Conservation (phyloP, 2,888 invertebrate species). For the Diaperis boleti region DNA sequence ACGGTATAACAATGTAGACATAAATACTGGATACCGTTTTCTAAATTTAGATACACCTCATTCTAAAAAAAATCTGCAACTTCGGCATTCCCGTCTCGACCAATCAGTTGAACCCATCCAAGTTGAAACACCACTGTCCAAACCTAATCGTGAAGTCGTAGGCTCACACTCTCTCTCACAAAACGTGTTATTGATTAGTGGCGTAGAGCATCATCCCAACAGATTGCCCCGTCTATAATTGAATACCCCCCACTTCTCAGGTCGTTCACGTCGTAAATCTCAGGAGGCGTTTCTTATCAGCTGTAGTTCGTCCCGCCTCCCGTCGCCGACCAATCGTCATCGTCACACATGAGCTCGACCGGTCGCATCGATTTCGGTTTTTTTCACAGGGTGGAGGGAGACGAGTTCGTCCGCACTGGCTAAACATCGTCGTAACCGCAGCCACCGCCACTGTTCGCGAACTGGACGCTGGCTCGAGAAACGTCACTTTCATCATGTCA, state of each 20-base stretch:
- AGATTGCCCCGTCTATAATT: slow-evolving; percentile 43
- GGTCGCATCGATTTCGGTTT: slow-evolving; percentile 46
- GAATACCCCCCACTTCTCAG: slow-evolving; percentile 40
- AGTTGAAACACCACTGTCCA: background rate
- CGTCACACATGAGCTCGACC: slow-evolving; percentile 43
- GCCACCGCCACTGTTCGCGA: slow-evolving; percentile 19
- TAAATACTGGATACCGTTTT: background rate
- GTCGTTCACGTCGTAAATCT: slow-evolving; percentile 47
- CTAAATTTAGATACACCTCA: background rate
- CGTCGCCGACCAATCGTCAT: slow-evolving; percentile 47
- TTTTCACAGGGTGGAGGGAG: slow-evolving; percentile 28
- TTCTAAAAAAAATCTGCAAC: background rate
- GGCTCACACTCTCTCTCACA: slow-evolving; percentile 8
- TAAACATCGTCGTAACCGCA: slow-evolving; percentile 9
- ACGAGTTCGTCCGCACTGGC: slow-evolving; percentile 19
- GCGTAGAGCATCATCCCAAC: slow-evolving; percentile 31
- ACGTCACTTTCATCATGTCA: slow-evolving; percentile 28
- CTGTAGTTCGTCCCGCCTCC: slow-evolving; percentile 44
- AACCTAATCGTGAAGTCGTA: slow-evolving; percentile 4
- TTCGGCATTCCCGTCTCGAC: background rate
- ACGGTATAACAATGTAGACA: background rate
- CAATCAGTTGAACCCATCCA: background rate
- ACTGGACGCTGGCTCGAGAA: slow-evolving; percentile 1
- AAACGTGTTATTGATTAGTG: slow-evolving; percentile 42
- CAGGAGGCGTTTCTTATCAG: slow-evolving; percentile 51